Conservation (phyloP, 2,797 vertebrate species). For the Microhierax caerulescens region DNA sequence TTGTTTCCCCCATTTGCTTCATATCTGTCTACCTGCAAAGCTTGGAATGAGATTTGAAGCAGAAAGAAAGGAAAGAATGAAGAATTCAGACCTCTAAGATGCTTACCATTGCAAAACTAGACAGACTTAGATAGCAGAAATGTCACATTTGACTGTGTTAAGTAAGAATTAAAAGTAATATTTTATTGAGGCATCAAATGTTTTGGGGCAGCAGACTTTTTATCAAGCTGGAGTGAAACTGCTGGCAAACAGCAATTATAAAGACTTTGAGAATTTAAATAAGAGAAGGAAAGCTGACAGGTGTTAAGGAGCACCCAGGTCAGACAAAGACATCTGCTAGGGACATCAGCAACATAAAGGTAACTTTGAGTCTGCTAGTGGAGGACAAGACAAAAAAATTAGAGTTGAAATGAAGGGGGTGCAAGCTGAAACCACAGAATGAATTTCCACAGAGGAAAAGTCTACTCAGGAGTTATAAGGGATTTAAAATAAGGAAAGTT, state of each 20-base stretch:
- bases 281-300: slow-evolving; percentile 6
- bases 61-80: background rate
- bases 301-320: background rate
- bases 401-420: background rate
- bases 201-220: background rate
- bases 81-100: background rate
- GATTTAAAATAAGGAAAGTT: background rate
- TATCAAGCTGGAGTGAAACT: background rate
- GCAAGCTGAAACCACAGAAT: background rate
- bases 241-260: background rate
- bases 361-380: background rate
- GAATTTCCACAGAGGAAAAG: background rate
- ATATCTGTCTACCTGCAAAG: background rate
- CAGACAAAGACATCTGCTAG: slow-evolving; percentile 27
- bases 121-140: background rate
- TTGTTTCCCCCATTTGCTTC: background rate
- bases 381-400: background rate
- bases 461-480: background rate
- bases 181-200: background rate
- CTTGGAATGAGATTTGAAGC: background rate
- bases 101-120: background rate
- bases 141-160: background rate
- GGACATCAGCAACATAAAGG: background rate
- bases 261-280: background rate
- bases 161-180: background rate